These are phyloP conservation scores for Ecdyonurus torrentis DNA, from an alignment of 2,888 invertebrate species.

Conservation along the genomic window DNA sequence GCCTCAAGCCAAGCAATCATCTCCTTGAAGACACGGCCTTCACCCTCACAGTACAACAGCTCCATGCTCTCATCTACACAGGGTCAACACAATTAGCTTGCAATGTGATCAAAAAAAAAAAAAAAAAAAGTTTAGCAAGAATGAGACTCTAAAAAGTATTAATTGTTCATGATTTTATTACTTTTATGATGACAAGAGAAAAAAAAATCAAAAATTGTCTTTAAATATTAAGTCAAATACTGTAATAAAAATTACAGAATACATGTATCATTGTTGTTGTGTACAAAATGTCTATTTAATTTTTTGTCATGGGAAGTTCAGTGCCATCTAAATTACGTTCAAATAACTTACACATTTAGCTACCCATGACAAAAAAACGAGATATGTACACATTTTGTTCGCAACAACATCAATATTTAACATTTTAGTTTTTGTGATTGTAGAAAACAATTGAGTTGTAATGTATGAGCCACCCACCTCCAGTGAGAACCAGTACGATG, in stretches of 20 bases:
- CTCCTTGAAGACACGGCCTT: constrained; percentile 51
- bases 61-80: constrained; percentile 74
- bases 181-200: neutral
- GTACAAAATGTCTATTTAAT: too few species aligned
- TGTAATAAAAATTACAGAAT: too few species aligned
- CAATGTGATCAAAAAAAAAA: too few species aligned
- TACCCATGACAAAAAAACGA: constrained; percentile 8
- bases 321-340: too few species aligned
- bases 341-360: too few species aligned
- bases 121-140: constrained; percentile 7
- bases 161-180: neutral
- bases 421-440: neutral
- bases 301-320: too few species aligned
- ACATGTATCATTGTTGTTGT: too few species aligned
- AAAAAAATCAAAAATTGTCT: neutral
- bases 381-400: neutral
- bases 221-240: too few species aligned
- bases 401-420: neutral
- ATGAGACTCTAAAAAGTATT: constrained; percentile 1
- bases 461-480: constrained; percentile 38
- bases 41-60: constrained; percentile 55
- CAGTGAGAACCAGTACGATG: constrained; percentile 66
- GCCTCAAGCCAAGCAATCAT: constrained; percentile 64
- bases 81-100: too few species aligned
- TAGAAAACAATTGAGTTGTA: neutral